A percentile compares a stretch with the other conserved stretches of the same genome.
Evolutionary conservation across 2,888 invertebrate species (phyloP).

Genomic region (Arctia plantaginis): DNA sequence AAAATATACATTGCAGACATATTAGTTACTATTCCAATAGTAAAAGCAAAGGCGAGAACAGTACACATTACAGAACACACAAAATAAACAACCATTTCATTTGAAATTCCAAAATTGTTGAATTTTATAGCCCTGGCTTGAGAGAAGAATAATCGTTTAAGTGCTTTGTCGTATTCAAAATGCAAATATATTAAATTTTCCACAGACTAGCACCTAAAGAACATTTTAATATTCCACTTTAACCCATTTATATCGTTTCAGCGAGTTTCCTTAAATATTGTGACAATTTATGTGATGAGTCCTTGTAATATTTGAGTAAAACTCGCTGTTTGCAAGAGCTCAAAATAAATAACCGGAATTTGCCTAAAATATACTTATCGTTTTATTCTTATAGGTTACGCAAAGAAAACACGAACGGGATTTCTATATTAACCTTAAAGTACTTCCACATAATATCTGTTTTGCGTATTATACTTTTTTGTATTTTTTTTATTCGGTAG

Average conservation of each 20-base stretch:
- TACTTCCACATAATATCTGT: background rate
- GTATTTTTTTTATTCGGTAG: background rate
- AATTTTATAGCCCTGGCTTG: constrained; percentile 3
- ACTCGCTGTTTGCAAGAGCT: background rate
- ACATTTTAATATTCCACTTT: constrained; percentile 14
- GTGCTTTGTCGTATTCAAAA: constrained; percentile 12
- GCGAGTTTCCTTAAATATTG: constrained; percentile 14
- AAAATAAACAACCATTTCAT: constrained; percentile 9
- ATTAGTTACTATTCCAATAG: background rate
- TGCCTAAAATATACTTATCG: background rate
- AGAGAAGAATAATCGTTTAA: constrained; percentile 14
- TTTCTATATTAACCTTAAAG: background rate
- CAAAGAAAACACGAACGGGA: background rate
- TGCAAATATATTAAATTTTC: constrained; percentile 11
- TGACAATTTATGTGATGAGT: constrained; percentile 18
- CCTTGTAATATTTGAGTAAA: background rate
- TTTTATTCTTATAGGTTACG: background rate
- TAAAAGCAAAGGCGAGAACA: too few relatives aligned
- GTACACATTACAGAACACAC: background rate
- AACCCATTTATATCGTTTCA: constrained; percentile 13
- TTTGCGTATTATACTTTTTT: background rate
- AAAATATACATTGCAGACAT: background rate
- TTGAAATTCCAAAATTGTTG: constrained; percentile 6
- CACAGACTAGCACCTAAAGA: constrained; percentile 1
- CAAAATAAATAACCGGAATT: constrained; percentile 1